These are phyloP conservation scores for Proisotoma minuta DNA, from an alignment of 2,888 invertebrate genomes.

Conservation along the genomic window DNA sequence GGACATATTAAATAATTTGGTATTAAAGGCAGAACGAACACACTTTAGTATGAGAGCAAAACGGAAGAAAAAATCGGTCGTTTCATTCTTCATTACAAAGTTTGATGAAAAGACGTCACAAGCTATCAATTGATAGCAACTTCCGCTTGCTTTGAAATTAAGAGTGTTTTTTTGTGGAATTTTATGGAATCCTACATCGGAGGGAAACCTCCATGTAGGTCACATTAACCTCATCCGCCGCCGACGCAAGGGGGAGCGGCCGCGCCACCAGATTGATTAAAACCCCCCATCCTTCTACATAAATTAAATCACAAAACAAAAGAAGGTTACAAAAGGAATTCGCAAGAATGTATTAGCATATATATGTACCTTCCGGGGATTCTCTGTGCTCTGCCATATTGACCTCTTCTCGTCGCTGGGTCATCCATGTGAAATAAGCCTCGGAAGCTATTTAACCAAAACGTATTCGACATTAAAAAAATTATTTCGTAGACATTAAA, in stretches of 20 bases:
- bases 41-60: no score
- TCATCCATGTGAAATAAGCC: slow-evolving; percentile 31
- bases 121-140: no score
- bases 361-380: slow-evolving; percentile 26
- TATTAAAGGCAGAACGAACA: no score
- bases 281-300: slow-evolving; percentile 29
- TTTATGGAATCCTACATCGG: slow-evolving; percentile 12
- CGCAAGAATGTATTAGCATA: background rate
- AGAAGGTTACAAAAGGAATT: background rate
- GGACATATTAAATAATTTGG: no score
- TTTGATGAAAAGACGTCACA: slow-evolving; percentile 33
- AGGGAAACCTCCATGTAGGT: slow-evolving; percentile 20
- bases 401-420: slow-evolving; percentile 6
- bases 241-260: slow-evolving; percentile 30
- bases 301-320: background rate
- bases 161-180: no score
- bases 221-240: slow-evolving; percentile 37
- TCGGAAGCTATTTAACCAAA: slow-evolving; percentile 20
- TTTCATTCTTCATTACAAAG: slow-evolving; percentile 29
- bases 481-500: no score
- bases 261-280: slow-evolving; percentile 21
- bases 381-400: slow-evolving; percentile 21
- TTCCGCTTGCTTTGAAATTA: no score
- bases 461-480: background rate
- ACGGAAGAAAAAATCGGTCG: no score